These are phyloP conservation scores for Phalanger gymnotis DNA, from an alignment of 2,797 vertebrate species.

Conservation along the genomic window DNA sequence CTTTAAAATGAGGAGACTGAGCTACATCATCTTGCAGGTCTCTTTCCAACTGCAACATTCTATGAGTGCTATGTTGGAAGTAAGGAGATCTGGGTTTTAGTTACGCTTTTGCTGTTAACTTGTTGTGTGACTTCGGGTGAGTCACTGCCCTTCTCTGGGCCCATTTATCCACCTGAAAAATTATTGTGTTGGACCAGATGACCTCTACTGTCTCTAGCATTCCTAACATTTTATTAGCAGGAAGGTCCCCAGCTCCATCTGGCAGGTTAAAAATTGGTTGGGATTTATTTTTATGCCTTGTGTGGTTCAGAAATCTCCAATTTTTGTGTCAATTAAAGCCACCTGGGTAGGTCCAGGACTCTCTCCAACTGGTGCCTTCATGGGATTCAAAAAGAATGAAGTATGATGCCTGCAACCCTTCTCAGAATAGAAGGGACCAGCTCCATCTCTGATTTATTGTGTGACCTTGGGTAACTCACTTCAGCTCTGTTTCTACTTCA, in stretches of 20 bases:
- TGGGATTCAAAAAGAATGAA: background rate
- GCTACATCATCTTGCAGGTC: background rate
- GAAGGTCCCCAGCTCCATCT: background rate
- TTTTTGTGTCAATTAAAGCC: background rate
- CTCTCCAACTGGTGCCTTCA: background rate
- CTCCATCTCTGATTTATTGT: background rate
- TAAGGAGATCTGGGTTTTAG: background rate
- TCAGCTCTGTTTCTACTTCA: background rate
- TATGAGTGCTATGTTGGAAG: background rate
- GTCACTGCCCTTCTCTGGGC: background rate
- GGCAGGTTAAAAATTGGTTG: background rate
- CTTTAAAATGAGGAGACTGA: background rate
- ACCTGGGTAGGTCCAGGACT: background rate
- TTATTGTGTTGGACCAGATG: background rate
- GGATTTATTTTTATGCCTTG: background rate
- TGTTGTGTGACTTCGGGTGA: background rate
- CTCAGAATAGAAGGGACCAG: background rate
- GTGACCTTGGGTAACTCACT: background rate
- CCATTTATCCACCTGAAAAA: background rate
- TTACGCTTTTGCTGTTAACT: background rate
- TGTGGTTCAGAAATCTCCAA: background rate
- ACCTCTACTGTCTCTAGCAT: background rate
- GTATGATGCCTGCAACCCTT: background rate
- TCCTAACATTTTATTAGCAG: background rate
- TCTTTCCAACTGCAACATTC: background rate